These are phyloP conservation scores for Zosterops lateralis DNA, from an alignment of 2,113 vertebrate species.

Conservation along the genomic window DNA sequence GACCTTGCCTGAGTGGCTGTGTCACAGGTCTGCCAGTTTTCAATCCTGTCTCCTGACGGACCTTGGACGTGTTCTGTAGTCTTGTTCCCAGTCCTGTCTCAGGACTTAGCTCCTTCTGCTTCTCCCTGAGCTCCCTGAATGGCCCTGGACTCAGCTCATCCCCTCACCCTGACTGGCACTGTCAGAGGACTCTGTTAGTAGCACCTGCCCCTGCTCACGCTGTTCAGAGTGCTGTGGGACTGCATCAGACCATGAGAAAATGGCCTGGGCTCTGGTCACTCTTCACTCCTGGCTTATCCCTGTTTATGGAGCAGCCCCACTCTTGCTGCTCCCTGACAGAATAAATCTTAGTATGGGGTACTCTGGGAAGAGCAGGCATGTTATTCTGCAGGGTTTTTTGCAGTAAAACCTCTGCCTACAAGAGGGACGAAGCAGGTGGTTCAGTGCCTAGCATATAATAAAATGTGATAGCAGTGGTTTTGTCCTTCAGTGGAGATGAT, in stretches of 20 bases:
- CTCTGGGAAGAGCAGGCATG: background rate
- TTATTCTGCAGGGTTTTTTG: background rate
- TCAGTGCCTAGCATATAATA: background rate
- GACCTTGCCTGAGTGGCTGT: background rate
- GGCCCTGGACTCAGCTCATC: background rate
- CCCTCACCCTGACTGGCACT: background rate
- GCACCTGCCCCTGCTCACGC: rapidly evolving
- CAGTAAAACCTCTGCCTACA: background rate
- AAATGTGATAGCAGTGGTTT: background rate
- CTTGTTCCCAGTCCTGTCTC: background rate
- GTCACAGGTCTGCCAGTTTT: background rate
- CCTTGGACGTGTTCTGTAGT: background rate
- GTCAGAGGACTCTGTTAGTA: background rate
- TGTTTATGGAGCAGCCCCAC: background rate
- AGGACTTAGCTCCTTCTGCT: background rate
- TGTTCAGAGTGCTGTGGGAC: background rate
- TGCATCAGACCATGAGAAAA: background rate
- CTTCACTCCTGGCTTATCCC: background rate
- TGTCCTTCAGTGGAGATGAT: background rate
- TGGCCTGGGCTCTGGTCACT: background rate
- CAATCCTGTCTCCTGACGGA: background rate
- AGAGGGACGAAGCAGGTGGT: background rate
- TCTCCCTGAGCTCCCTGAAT: background rate
- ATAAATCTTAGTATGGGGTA: background rate
- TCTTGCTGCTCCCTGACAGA: background rate